Evolutionary conservation across 2,797 vertebrate genomes (phyloP).

Genomic region (Sarcophilus harrisii): DNA sequence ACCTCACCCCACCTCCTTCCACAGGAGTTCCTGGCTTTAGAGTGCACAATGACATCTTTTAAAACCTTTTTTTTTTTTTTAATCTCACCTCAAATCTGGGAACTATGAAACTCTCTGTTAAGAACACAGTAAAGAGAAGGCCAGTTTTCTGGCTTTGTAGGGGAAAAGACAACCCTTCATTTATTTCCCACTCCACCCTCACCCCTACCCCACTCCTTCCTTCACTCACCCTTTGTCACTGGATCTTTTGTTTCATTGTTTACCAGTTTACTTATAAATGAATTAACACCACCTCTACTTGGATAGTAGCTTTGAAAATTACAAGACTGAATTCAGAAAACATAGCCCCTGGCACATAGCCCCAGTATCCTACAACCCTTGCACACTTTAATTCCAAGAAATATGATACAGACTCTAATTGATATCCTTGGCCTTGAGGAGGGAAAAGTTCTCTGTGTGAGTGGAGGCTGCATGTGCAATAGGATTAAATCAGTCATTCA

Average conservation of each 20-base stretch:
- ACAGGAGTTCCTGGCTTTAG: slow-evolving; percentile 1
- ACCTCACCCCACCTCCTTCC: not conserved
- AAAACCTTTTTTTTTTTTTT: slow-evolving; percentile 30
- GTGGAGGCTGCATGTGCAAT: not conserved
- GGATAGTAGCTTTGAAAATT: slow-evolving; percentile 28
- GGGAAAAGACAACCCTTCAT: not conserved
- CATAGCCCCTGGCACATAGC: not conserved
- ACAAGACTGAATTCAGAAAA: slow-evolving; percentile 24
- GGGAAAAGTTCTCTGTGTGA: slow-evolving; percentile 20
- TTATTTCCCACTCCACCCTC: not conserved
- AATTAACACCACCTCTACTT: not conserved
- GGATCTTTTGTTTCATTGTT: not conserved
- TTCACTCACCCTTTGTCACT: not conserved
- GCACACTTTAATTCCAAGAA: slow-evolving; percentile 38
- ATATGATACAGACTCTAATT: not conserved
- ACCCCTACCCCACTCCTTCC: not conserved
- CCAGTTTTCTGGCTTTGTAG: not conserved
- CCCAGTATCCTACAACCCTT: not conserved
- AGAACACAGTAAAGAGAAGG: not conserved
- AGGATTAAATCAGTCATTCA: not conserved
- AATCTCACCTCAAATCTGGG: slow-evolving; percentile 17
- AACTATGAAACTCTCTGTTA: not conserved
- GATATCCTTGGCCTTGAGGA: slow-evolving; percentile 5
- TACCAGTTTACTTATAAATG: not conserved
- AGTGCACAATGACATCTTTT: not conserved